phyloP scores from a whole-genome alignment of 2,888 invertebrate genomes.

The Seira ritae region DNA sequence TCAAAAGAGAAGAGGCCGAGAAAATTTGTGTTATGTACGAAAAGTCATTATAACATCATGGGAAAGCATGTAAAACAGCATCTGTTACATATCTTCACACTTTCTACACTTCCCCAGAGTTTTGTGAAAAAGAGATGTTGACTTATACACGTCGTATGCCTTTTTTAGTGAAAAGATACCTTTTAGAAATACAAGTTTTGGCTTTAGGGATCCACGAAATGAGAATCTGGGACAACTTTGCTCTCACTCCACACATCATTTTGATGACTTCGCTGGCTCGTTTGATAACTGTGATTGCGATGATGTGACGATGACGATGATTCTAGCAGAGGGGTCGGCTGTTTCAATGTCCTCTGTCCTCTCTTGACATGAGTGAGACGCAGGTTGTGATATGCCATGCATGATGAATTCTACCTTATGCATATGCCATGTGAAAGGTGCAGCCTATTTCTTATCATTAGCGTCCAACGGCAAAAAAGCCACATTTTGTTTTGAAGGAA shows the following conservation, averaged over 20 bases:
- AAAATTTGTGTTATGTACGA: not conserved
- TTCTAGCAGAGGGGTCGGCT: constrained; percentile 1
- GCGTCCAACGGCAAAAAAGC: not conserved
- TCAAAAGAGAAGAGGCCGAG: constrained; percentile 23
- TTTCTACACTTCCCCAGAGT: constrained; percentile 4
- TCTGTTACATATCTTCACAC: constrained; percentile 48
- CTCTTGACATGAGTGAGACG: not conserved
- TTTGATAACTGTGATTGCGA: constrained; percentile 14
- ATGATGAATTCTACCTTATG: not conserved
- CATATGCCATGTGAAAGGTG: not conserved
- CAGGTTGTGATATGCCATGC: not conserved
- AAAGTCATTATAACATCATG: constrained; percentile 22
- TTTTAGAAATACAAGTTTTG: no score
- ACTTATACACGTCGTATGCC: no score
- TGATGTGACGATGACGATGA: not conserved
- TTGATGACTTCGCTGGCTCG: not conserved
- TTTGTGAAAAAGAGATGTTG: not conserved
- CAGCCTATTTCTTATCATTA: not conserved
- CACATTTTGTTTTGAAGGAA: no score
- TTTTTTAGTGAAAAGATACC: no score
- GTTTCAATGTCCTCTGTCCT: constrained; percentile 4
- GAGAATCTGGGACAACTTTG: not conserved
- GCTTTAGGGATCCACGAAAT: not conserved
- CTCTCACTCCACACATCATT: constrained; percentile 15
- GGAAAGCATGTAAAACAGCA: constrained; percentile 41